These are phyloP conservation scores for Hofmannophila pseudospretella DNA, from an alignment of 2,888 invertebrate genomes.

Conservation along the genomic window DNA sequence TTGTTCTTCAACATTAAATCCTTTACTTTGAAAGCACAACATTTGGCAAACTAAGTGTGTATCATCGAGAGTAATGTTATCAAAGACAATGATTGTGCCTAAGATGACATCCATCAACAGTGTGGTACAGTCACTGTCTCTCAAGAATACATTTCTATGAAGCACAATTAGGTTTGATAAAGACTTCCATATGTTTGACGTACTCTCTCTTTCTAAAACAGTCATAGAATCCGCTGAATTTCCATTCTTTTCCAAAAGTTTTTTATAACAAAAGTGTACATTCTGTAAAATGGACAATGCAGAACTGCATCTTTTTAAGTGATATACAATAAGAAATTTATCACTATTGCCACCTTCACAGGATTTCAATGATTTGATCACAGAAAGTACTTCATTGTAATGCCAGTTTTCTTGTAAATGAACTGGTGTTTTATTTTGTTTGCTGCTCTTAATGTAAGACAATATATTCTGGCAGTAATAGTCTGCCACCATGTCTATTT, in stretches of 20 bases:
- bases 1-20: constrained; percentile 27
- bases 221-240: constrained; percentile 1
- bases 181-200: constrained; percentile 29
- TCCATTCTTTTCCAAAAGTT: constrained; percentile 7
- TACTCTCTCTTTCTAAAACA: constrained; percentile 25
- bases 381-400: constrained; percentile 39
- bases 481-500: constrained; percentile 43
- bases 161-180: constrained; percentile 33
- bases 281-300: constrained; percentile 43
- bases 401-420: constrained; percentile 41
- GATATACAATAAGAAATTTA: constrained; percentile 37
- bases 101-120: constrained; percentile 39
- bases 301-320: constrained; percentile 41
- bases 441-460: constrained; percentile 23
- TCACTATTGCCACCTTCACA: constrained; percentile 40
- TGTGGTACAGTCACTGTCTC: constrained; percentile 16
- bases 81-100: constrained; percentile 29
- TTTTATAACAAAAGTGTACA: constrained; percentile 26
- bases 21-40: constrained; percentile 36
- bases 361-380: constrained; percentile 38
- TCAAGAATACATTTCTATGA: constrained; percentile 29
- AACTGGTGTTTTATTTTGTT: constrained; percentile 10
- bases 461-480: constrained; percentile 41
- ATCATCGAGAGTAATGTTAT: constrained; percentile 28
- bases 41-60: constrained; percentile 33